Evolutionary conservation across 2,888 invertebrate genomes (phyloP).

Genomic region (Hetaerina titia): DNA sequence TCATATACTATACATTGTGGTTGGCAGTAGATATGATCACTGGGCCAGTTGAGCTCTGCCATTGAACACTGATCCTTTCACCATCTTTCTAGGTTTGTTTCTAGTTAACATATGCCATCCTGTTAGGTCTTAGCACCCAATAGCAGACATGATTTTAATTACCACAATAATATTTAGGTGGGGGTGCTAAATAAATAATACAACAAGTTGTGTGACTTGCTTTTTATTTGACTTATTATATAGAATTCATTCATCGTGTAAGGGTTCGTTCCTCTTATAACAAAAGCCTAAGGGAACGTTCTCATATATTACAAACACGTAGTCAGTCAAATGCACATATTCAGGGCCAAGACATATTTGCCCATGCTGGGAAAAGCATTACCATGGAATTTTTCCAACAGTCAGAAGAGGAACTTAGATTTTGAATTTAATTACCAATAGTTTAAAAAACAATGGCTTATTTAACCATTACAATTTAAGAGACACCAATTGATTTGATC

Average conservation of each 20-base stretch:
- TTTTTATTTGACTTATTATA: slow-evolving; percentile 67
- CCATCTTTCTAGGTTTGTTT: no score
- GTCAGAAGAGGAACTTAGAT: slow-evolving; percentile 52
- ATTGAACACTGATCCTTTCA: no score
- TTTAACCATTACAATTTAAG: slow-evolving; percentile 59
- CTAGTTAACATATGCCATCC: no score
- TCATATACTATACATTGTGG: no score
- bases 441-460: slow-evolving; percentile 40
- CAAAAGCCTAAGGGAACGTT: slow-evolving; percentile 65
- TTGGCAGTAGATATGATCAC: no score
- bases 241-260: slow-evolving; percentile 66
- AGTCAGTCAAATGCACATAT: slow-evolving; percentile 67
- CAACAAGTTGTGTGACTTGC: slow-evolving; percentile 61
- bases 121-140: no score
- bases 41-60: no score
- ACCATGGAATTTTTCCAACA: slow-evolving; percentile 51
- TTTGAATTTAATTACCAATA: slow-evolving; percentile 62
- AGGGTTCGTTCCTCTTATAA: slow-evolving; percentile 65
- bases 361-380: slow-evolving; percentile 66
- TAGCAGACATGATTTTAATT: no score
- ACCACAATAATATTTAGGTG: neutral
- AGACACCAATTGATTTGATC: slow-evolving; percentile 51
- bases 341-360: slow-evolving; percentile 66
- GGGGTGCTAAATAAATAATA: neutral
- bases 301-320: slow-evolving; percentile 67